Percentiles rank a stretch among this genome's conserved stretches.
Evolutionary conservation across 1,140 invertebrate genomes (phyloP).

Genomic region (Pseudomyrmex flavicornis): DNA sequence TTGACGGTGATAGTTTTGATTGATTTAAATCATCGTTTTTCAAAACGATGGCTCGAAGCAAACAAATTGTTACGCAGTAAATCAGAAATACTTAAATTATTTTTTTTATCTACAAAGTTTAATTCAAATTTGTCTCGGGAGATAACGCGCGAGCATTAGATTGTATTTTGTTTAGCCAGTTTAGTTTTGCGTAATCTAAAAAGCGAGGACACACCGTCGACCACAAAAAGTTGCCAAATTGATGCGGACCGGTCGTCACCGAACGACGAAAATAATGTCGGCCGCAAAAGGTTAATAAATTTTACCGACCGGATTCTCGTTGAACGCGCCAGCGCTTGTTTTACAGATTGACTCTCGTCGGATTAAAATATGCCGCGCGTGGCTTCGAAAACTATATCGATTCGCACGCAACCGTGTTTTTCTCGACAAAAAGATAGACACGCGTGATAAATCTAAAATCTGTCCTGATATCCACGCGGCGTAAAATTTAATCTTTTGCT

Average conservation of each 20-base stretch:
- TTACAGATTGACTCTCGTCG: slow-evolving; percentile 50
- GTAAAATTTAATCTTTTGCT: too few species aligned
- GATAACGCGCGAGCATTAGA: slow-evolving; percentile 5
- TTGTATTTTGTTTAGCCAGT: slow-evolving; percentile 3
- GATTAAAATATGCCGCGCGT: slow-evolving; percentile 42
- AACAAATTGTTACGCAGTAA: background rate
- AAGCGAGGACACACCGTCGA: slow-evolving; percentile 51
- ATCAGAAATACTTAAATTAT: too few species aligned
- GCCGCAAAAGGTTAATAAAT: slow-evolving; percentile 48
- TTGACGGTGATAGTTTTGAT: background rate
- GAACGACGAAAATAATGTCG: slow-evolving; percentile 47
- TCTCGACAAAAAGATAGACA: background rate
- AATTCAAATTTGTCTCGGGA: too few species aligned
- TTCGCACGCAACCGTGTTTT: slow-evolving; percentile 14
- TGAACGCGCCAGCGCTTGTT: slow-evolving; percentile 40
- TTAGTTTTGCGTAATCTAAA: slow-evolving; percentile 47
- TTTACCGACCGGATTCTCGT: slow-evolving; percentile 50
- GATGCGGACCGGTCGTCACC: slow-evolving; percentile 44
- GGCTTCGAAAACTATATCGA: slow-evolving; percentile 45
- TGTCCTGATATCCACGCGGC: background rate
- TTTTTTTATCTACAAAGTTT: too few species aligned
- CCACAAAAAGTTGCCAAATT: slow-evolving; percentile 66
- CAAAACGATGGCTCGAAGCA: background rate
- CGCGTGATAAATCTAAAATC: background rate
- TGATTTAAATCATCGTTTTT: slow-evolving; percentile 15